Percentiles rank a stretch among this genome's conserved stretches.
These are phyloP conservation scores for Tolmerus cingulatus DNA, from an alignment of 2,888 invertebrate species.

Conservation along the genomic window DNA sequence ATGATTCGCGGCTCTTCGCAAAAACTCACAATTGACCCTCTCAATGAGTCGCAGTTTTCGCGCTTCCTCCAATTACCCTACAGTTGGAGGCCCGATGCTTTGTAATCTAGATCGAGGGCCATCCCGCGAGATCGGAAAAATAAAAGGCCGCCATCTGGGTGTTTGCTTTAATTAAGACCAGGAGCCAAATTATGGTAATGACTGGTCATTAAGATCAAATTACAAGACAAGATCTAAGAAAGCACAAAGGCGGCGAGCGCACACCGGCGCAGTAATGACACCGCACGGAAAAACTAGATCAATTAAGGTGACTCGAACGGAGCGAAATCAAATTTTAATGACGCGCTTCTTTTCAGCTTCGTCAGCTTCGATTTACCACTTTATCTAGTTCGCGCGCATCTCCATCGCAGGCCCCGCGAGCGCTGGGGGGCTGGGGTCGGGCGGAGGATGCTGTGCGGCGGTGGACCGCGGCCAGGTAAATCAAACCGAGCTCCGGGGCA, in stretches of 20 bases:
- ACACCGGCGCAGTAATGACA: background rate
- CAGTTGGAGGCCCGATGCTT: background rate
- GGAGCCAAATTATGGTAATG: conserved; percentile 44
- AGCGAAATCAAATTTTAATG: conserved; percentile 24
- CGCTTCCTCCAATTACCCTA: conserved; percentile 4
- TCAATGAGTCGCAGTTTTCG: background rate
- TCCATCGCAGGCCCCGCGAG: background rate
- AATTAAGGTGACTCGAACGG: conserved; percentile 17
- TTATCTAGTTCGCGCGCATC: background rate
- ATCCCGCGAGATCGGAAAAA: background rate
- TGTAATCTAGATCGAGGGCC: background rate
- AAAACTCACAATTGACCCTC: background rate
- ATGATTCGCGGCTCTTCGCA: background rate
- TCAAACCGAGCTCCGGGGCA: conserved; percentile 15
- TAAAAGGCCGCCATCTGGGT: background rate
- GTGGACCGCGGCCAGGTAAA: background rate
- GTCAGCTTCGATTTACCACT: background rate
- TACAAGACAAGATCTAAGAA: conserved; percentile 9
- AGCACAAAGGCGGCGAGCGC: background rate
- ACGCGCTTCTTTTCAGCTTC: conserved; percentile 14
- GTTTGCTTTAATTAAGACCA: conserved; percentile 44
- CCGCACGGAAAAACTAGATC: conserved; percentile 29
- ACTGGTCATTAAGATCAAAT: conserved; percentile 43
- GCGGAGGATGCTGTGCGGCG: background rate
- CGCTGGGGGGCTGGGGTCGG: background rate